A percentile compares a stretch with the other conserved stretches of the same genome.
phyloP scores from a whole-genome alignment of 2,113 vertebrate species.

The Epinephelus moara region DNA sequence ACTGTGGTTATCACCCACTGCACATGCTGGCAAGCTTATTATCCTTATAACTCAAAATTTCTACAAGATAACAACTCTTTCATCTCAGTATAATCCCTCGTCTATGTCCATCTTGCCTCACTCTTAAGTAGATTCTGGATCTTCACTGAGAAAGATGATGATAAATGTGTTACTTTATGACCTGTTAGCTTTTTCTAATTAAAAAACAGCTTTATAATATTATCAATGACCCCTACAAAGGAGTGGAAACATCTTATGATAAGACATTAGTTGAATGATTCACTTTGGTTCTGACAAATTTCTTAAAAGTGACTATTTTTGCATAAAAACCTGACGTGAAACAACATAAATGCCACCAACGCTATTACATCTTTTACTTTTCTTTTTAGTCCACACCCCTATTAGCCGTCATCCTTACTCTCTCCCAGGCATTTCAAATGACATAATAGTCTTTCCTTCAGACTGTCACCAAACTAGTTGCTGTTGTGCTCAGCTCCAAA shows the following conservation, averaged over 20 bases:
- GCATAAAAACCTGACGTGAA: neutral
- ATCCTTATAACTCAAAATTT: conserved; percentile 19
- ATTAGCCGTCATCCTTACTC: neutral
- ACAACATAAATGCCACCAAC: neutral
- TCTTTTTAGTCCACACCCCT: neutral
- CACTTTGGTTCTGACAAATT: neutral
- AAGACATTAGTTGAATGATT: neutral
- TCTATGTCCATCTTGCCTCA: conserved; percentile 20
- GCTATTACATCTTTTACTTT: neutral
- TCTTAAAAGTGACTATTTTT: neutral
- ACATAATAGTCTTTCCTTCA: neutral
- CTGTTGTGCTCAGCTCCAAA: neutral
- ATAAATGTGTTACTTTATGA: neutral
- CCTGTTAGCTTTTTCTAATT: neutral
- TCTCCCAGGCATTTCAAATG: neutral
- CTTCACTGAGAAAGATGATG: neutral
- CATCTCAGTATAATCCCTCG: conserved; percentile 26
- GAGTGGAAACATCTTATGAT: neutral
- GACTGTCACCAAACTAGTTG: conserved; percentile 4
- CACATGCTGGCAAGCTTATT: conserved; percentile 7
- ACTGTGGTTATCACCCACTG: conserved; percentile 21
- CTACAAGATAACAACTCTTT: conserved; percentile 27
- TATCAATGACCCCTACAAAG: neutral
- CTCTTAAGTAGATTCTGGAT: conserved; percentile 1
- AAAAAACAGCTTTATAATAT: neutral